Percentiles rank a stretch among this genome's conserved stretches.
phyloP scores from a whole-genome alignment of 1,140 invertebrate species.

The Euura lappo region DNA sequence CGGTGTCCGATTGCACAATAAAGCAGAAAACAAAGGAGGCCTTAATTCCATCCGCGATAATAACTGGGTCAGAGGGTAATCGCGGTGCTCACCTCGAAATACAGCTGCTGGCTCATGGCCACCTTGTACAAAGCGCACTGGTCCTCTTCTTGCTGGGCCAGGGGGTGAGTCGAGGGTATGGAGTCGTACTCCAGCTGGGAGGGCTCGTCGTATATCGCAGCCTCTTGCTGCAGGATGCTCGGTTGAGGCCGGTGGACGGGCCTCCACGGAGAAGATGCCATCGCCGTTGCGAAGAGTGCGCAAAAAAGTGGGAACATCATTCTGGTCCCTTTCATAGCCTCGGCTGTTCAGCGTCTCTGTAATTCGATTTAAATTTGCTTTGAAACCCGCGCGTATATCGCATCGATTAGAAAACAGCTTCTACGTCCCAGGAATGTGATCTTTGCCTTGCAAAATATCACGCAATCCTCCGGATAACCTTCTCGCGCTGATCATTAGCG shows the following conservation, averaged over 20 bases:
- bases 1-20: too few relatives aligned
- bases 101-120: slow-evolving; percentile 69
- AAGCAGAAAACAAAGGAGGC: too few relatives aligned
- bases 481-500: too few relatives aligned
- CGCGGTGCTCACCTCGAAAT: slow-evolving; percentile 62
- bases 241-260: slow-evolving; percentile 39
- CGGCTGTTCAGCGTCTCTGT: too few relatives aligned
- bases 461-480: too few relatives aligned
- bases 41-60: too few relatives aligned
- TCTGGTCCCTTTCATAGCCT: slow-evolving; percentile 15
- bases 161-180: slow-evolving; percentile 28
- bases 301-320: slow-evolving; percentile 30
- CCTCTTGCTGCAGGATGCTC: slow-evolving; percentile 39
- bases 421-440: too few relatives aligned
- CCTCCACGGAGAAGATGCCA: slow-evolving; percentile 44
- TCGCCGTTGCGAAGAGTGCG: slow-evolving; percentile 21
- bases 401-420: too few relatives aligned
- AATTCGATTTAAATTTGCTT: too few relatives aligned
- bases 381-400: too few relatives aligned
- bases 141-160: slow-evolving; percentile 47
- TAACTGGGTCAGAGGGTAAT: too few relatives aligned
- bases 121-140: slow-evolving; percentile 73
- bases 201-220: slow-evolving; percentile 30
- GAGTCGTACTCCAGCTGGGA: slow-evolving; percentile 12
- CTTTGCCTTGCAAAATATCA: too few relatives aligned